Evolutionary conservation across 2,797 vertebrate genomes (phyloP).

Genomic region (Pipistrellus pygmaeus): DNA sequence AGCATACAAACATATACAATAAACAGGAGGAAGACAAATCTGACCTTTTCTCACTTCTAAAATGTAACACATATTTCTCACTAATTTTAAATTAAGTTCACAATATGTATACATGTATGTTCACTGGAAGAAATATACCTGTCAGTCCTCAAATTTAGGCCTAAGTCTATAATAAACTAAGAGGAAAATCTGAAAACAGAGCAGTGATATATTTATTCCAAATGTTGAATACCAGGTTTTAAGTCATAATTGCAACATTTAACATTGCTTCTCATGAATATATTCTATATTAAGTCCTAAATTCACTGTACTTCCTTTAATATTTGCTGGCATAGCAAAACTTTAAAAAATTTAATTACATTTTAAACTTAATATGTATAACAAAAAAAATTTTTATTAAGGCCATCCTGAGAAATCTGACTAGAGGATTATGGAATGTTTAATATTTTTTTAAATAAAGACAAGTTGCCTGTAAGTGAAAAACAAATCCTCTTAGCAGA

Average conservation of each 20-base stretch:
- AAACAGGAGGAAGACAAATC: constrained; percentile 65
- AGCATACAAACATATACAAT: constrained; percentile 75
- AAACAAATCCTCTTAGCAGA: constrained; percentile 8
- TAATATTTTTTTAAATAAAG: background rate
- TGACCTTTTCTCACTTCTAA: constrained; percentile 8
- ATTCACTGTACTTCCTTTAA: constrained; percentile 23
- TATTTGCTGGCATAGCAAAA: constrained; percentile 34
- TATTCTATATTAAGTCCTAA: constrained; percentile 44
- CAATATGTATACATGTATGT: background rate
- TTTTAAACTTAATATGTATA: constrained; percentile 10
- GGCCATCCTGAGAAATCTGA: background rate
- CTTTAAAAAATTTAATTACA: background rate
- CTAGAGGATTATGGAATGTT: background rate
- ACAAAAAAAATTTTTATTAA: background rate
- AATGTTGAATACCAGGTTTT: constrained; percentile 1
- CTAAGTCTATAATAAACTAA: constrained; percentile 39
- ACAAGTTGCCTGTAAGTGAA: background rate
- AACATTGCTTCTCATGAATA: constrained; percentile 23
- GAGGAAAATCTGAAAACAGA: constrained; percentile 48
- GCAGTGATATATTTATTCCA: background rate
- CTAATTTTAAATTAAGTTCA: constrained; percentile 3
- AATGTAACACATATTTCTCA: background rate
- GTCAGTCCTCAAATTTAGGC: background rate
- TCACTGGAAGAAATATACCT: background rate
- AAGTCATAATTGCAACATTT: background rate